These are phyloP conservation scores for Agrilus mali DNA, from an alignment of 2,888 invertebrate genomes.

Conservation along the genomic window DNA sequence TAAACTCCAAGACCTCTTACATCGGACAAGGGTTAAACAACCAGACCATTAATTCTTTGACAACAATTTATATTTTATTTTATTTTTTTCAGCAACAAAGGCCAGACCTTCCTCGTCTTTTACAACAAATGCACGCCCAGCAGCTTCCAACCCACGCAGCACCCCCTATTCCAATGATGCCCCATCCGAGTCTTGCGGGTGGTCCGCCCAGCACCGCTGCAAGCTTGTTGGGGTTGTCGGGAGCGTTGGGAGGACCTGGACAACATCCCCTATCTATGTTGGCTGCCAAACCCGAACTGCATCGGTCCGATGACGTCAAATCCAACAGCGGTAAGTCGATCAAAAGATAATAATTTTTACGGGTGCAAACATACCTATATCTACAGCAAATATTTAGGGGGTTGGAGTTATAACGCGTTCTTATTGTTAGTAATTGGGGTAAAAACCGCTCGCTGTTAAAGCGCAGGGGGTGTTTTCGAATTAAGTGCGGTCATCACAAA, in stretches of 20 bases:
- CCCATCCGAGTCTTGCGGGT: conserved; percentile 49
- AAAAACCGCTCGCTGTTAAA: no score
- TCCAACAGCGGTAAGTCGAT: conserved; percentile 55
- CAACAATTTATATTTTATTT: conserved; percentile 8
- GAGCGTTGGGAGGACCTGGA: conserved; percentile 51
- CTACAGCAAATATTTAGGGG: no score
- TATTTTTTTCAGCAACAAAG: conserved; percentile 70
- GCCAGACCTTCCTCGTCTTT: conserved; percentile 65
- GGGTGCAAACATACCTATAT: no score
- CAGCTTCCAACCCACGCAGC: conserved; percentile 65
- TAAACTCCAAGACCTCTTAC: no score
- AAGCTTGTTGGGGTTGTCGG: conserved; percentile 44
- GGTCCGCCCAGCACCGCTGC: conserved; percentile 42
- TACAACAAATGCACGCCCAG: conserved; percentile 91
- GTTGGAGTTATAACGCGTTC: no score
- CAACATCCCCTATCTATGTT: conserved; percentile 67
- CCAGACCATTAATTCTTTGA: no score
- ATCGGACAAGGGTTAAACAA: no score
- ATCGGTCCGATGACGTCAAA: conserved; percentile 63
- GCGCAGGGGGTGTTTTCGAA: no score
- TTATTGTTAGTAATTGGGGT: no score
- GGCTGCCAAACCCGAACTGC: conserved; percentile 64
- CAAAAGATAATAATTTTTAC: neutral
- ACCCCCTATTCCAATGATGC: conserved; percentile 59
- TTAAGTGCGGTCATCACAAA: no score